Evolutionary conservation across 2,113 vertebrate genomes (phyloP).

Genomic region (Cromileptes altivelis): DNA sequence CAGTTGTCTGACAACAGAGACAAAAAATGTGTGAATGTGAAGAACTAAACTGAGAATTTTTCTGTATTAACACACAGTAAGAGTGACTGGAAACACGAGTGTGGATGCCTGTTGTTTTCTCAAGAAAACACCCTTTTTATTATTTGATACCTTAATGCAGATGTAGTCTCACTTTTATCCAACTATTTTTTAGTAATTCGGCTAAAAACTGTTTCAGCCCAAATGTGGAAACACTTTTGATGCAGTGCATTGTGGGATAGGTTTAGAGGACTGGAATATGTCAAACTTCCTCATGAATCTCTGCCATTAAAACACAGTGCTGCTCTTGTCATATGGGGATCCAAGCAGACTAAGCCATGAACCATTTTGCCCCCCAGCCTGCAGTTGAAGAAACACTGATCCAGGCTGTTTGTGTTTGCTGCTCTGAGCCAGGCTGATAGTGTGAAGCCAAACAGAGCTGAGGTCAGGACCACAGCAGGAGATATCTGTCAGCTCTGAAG

Average conservation of each 20-base stretch:
- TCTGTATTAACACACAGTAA: background rate
- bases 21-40: background rate
- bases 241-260: constrained; percentile 11
- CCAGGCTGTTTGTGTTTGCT: constrained; percentile 14
- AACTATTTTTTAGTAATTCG: background rate
- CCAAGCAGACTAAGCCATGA: constrained; percentile 9
- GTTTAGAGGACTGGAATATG: constrained; percentile 1
- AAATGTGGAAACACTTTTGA: background rate
- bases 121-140: background rate
- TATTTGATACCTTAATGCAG: background rate
- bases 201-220: background rate
- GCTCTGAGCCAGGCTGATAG: constrained; percentile 2
- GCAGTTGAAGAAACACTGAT: constrained; percentile 9
- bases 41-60: background rate
- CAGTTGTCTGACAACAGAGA: background rate
- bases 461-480: constrained; percentile 22
- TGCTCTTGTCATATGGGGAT: constrained; percentile 11
- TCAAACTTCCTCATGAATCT: constrained; percentile 19
- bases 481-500: constrained; percentile 12
- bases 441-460: constrained; percentile 22
- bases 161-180: background rate
- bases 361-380: background rate
- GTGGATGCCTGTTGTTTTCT: background rate
- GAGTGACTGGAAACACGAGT: background rate
- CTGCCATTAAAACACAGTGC: constrained; percentile 1